Conservation (phyloP, 2,888 invertebrate genomes). For the Drosophila niveifrons region DNA sequence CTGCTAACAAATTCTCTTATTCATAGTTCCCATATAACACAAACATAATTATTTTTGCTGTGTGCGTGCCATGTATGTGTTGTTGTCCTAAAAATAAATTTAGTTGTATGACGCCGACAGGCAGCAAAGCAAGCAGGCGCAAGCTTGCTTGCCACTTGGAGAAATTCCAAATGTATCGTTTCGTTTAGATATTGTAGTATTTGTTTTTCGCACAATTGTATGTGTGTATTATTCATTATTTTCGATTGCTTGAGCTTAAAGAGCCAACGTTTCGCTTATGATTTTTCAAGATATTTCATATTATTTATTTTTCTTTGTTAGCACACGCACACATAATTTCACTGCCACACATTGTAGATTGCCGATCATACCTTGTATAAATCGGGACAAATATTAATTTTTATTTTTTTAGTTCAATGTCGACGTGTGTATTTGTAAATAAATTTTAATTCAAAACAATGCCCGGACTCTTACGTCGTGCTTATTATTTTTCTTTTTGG, state of each 20-base stretch:
- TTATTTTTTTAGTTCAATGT: conserved; percentile 47
- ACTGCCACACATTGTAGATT: conserved; percentile 27
- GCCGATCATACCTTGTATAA: conserved; percentile 3
- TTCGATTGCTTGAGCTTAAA: conserved; percentile 43
- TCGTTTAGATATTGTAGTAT: conserved; percentile 41
- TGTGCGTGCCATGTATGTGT: conserved; percentile 56
- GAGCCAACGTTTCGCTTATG: conserved; percentile 31
- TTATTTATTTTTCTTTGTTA: conserved; percentile 45
- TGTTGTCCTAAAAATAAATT: conserved; percentile 77
- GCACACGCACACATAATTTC: conserved; percentile 43
- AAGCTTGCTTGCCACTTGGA: conserved; percentile 61
- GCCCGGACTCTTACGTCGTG: conserved; percentile 37
- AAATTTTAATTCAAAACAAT: conserved; percentile 39
- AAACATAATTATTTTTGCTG: conserved; percentile 12
- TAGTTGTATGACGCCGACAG: conserved; percentile 70
- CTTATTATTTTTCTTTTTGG: conserved; percentile 45
- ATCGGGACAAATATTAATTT: conserved; percentile 8
- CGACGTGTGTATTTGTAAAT: conserved; percentile 57
- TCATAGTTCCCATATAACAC: conserved; percentile 59
- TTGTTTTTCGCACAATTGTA: conserved; percentile 45
- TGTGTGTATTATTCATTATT: conserved; percentile 47
- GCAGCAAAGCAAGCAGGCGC: conserved; percentile 8
- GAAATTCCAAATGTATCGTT: conserved; percentile 69
- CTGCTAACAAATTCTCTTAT: conserved; percentile 51
- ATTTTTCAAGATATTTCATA: conserved; percentile 41